Evolutionary conservation across 2,888 invertebrate species (phyloP), one percentile per base, ranked within the genome.

Genomic region (Phlogophora meticulosa): DNA sequence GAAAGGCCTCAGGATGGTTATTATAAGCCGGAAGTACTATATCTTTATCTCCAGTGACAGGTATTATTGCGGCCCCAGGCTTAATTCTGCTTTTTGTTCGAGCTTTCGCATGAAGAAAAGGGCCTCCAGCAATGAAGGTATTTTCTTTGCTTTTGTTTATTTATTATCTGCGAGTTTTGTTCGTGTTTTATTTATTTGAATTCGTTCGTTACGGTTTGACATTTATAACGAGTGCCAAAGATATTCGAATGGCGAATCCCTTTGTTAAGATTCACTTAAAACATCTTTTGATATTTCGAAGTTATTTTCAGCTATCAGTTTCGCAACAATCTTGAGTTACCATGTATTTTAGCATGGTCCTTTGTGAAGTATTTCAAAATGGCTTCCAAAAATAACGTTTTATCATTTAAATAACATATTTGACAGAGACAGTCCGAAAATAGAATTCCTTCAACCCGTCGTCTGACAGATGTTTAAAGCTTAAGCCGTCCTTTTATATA

Each of bases 41-140:
- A 81, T 81, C 80, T 81, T 75, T 80, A 73, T 76, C 61, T 71
- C 34, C 32, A 58, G 66, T 69, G 78, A 82, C 82, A 80, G 82
- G 55, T 73, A 71, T 70, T 70, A 80, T 78, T 67, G 75, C 45
- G 45, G 65, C 80, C 65, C 36, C 57, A 22, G 51, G 80, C 56
- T 53, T 70, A 17, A 58, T 67, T 63, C 32, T 45, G 49, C 36
- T 56, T 67, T 67, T 71, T 76, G 58, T 58, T 71, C 48, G 56
- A 38, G 10, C 42, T 42, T 56, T 75, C 28, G 28, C 28, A 4
- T 28, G 28, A 28, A 28, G 28, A 28, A 28, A 28, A 28, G 28
- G n/a, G 28, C 28, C 28, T 66, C 40, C 65, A 57, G 24, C 38
- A 48, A 22, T 51, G 28, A 48, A 9, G 34, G 62, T 11, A 28